Base-by-base conservation (phyloP, 1,140 invertebrate genomes). In the Lethrus apterus region DNA sequence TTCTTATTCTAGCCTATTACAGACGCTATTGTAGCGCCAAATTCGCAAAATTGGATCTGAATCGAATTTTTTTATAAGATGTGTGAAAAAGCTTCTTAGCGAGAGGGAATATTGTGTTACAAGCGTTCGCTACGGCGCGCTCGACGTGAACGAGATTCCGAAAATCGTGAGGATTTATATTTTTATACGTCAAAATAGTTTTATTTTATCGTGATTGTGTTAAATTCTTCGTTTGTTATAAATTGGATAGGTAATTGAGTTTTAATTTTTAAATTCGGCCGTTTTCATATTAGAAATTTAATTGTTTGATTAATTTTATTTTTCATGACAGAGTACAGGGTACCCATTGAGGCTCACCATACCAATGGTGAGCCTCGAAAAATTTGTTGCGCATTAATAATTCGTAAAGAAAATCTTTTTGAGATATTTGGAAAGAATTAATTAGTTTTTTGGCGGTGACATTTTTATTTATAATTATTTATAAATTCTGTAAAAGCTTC, bases 21-120 rank as follows among this genome's bases (percentile, higher is more conserved):
- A 17, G 34, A 24, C 26, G 47, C 48, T 46, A 56, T 56, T 56
- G 54, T 56, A 48, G 42, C 45, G 48, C 40, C 43, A 50, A 54
- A 53, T 44, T 56, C 46, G 47, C 44, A 54, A 53, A 56, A 56
- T 56, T 56, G 54, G 48, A 56, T 53, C 47, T 56, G 54, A 56
- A 56, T 56, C 54, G 54, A 56, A 56, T 53, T 56, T 56, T 56
- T 53, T 48, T 43, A 46, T 45, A 48, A 23, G 44, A 53, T 30
- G 54, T 51, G 51, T 30, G 45, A 51, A 48, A 54, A 56, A 34
- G 33, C 31, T 33, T 38, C 33, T 46, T 43, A 29, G 24, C 40
- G 23, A 34, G 32, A 34, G 9, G 7, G 13, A 9, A 34, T n/a
- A 7, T 9, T 34, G 32, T 5, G 8, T 8, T n/a, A 9, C 7